A percentile compares a stretch with the other conserved stretches of the same genome.
These are phyloP conservation scores for Agriotes lineatus DNA, from an alignment of 2,888 invertebrate genomes.

Conservation along the genomic window DNA sequence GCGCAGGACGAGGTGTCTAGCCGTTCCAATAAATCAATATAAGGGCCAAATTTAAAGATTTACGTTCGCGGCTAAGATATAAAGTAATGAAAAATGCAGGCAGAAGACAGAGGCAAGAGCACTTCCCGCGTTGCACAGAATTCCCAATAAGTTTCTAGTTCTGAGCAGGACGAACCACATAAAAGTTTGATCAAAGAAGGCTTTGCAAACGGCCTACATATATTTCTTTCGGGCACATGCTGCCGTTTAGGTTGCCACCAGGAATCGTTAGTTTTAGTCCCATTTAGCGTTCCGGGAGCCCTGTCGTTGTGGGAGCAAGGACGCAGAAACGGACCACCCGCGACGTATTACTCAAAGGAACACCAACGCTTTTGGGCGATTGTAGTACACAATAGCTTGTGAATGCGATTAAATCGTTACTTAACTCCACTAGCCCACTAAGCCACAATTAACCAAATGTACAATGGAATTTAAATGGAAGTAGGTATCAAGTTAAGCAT, in stretches of 20 bases:
- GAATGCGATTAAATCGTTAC: not conserved
- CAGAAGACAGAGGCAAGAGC: not conserved
- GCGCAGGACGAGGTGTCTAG: conserved; percentile 19
- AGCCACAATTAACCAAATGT: not conserved
- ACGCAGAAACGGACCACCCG: conserved; percentile 2
- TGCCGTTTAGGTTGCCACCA: not conserved
- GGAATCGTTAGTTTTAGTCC: conserved; percentile 2
- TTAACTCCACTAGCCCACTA: not conserved
- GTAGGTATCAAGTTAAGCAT: too few species aligned
- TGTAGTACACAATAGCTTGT: not conserved
- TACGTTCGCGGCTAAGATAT: not conserved
- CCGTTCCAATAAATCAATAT: conserved; percentile 18
- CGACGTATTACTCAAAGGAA: not conserved
- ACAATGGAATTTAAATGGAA: too few species aligned
- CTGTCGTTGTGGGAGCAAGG: not conserved
- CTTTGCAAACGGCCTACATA: conserved; percentile 2
- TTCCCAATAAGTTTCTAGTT: not conserved
- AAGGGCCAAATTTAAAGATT: conserved; percentile 1
- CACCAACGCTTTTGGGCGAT: not conserved
- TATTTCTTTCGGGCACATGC: not conserved
- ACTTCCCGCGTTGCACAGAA: not conserved
- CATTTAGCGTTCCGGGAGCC: not conserved
- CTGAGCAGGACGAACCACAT: not conserved
- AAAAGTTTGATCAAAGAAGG: conserved; percentile 1
- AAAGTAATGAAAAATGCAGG: conserved; percentile 5